Evolutionary conservation across 2,888 invertebrate species (phyloP).

Genomic region (Drosophila peninsularis): DNA sequence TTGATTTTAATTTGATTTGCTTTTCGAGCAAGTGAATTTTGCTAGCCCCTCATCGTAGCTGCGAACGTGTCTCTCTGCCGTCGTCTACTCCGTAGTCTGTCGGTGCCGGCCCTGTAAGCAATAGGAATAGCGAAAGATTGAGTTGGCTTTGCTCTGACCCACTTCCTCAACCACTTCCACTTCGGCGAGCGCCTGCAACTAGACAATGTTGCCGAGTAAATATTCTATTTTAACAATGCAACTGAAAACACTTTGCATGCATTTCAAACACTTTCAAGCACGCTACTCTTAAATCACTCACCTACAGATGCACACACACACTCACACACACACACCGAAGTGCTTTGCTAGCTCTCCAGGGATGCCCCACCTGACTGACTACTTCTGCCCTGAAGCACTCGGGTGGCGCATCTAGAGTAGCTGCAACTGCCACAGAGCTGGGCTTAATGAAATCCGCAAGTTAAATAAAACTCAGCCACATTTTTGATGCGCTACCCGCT

Average conservation of each 20-base stretch:
- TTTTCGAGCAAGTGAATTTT: constrained; percentile 57
- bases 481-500: constrained; percentile 51
- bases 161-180: constrained; percentile 27
- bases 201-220: constrained; percentile 42
- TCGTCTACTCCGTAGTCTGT: background rate
- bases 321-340: constrained; percentile 26
- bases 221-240: constrained; percentile 42
- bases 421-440: constrained; percentile 31
- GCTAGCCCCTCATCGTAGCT: constrained; percentile 41
- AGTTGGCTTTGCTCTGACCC: constrained; percentile 34
- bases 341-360: constrained; percentile 26
- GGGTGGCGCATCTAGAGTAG: constrained; percentile 45
- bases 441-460: constrained; percentile 63
- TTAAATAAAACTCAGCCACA: constrained; percentile 47
- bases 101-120: constrained; percentile 12
- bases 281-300: constrained; percentile 13
- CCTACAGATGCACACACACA: constrained; percentile 18
- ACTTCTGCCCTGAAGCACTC: constrained; percentile 49
- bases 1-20: constrained; percentile 76
- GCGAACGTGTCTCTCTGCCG: constrained; percentile 2
- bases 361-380: constrained; percentile 32
- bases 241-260: constrained; percentile 48
- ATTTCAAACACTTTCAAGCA: constrained; percentile 31
- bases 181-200: constrained; percentile 20
- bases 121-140: constrained; percentile 11